Evolutionary conservation across 2,113 vertebrate species (phyloP), one percentile per base, ranked within the genome.

Genomic region (Deroptyus accipitrinus): DNA sequence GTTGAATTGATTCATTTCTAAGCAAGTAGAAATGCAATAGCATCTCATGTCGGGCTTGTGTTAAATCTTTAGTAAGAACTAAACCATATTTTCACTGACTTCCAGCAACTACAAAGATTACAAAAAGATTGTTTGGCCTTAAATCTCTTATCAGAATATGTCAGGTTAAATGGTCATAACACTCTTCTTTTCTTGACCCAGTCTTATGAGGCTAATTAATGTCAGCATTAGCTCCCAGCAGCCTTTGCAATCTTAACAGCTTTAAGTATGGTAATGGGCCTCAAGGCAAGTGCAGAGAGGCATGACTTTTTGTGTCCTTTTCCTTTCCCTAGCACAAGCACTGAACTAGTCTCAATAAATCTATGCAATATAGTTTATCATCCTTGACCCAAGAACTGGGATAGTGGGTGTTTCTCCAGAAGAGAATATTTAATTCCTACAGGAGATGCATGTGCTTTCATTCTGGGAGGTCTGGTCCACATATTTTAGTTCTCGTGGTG

Each of bases 141-240:
- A 74, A 68, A 39, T 46, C 7, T 90, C 73, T 57, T 55, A 70
- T 11, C 27, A 86, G 80, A 78, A 79, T 73, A 64, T 66, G 41
- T 84, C 63, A 77, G 17, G 51, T 83, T 81, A 88, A 72, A n/a
- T 64, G 52, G 42, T 68, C 61, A 86, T 72, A 88, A 74, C 23
- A n/a, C 2, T 57, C 15, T 78, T 66, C 44, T 80, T 85, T 55
- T 85, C 11, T 64, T 83, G 61, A 74, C 64, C 52, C 1, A 1
- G 39, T 81, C 10, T 88, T 73, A 93, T 92, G 79, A 39, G 61
- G 48, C 44, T 93, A 94, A 95, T 83, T 96, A 94, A 93, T 82
- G 73, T 37, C 77, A 93, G 18, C 57, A 33, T 95, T 95, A 88
- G 39, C 33, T 91, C 54, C 83, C 72, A 94, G 55, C 28, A 81